Base-by-base conservation (phyloP, 2,113 vertebrate genomes). In the Oryzias woworae region DNA sequence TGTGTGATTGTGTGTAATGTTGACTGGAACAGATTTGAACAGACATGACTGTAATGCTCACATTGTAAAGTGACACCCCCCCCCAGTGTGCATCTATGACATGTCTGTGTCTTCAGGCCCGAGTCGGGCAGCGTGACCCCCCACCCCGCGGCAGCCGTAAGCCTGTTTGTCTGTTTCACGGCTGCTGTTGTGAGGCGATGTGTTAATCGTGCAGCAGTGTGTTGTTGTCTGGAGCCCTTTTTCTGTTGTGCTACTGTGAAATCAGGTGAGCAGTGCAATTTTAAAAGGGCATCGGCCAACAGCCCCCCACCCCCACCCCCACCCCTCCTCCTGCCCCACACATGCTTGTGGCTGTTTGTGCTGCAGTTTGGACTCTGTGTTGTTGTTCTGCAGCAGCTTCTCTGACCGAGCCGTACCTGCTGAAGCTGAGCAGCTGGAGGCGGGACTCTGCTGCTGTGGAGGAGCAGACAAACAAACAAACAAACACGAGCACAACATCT, bases 251-350 rank as follows among this genome's bases (percentile, higher is more conserved):
- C 94, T 96, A 94, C 95, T 96, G 94, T 94, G 90, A 92, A 92
- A 90, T 94, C 91, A 92, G 92, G 93, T 90, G 91, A 96, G 95
- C 95, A 96, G 95, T 96, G 95, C 95, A 96, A 96, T 96, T 95
- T 96, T 95, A 96, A 96, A 96, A 96, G 95, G 95, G 94, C 95
- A 96, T 96, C 92, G 95, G 95, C 92, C 93, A 90, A 92, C 94
- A 94, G 87, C 76, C 83, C 78, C 77, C 78, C n/a, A n/a, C n/a
- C 83, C 55, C 20, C 42, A 44, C 28, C 47, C 23, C 4, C 31
- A n/a, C 24, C 66, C 24, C 46, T n/a, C 43, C 36, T 26, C 62
- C 59, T 49, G 49, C 28, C 44, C 65, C 50, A 36, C 36, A 36
- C 36, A 36, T 36, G 36, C 36, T 36, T 36, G 36, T 36, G 36